Evolutionary conservation across 2,113 vertebrate species (phyloP).

Genomic region (Phainopepla nitens): DNA sequence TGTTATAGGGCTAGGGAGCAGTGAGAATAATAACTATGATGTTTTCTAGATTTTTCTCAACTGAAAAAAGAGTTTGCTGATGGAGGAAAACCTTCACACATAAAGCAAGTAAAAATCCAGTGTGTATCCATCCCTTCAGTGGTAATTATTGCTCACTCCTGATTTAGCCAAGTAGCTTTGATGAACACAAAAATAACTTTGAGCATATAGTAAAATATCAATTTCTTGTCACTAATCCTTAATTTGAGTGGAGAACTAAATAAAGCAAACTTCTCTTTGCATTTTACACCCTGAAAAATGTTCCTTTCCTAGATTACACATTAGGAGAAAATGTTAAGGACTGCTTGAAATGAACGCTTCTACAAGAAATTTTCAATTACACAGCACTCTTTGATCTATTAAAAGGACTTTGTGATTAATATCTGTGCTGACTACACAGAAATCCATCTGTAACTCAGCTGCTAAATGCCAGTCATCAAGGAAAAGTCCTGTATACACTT

Average conservation of each 20-base stretch:
- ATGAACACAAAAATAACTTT: background rate
- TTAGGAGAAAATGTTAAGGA: background rate
- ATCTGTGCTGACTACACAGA: background rate
- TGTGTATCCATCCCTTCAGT: background rate
- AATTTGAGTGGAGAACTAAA: background rate
- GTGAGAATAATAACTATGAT: background rate
- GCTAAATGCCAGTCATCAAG: background rate
- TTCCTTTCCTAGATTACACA: background rate
- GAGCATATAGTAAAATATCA: background rate
- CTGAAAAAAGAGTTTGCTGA: background rate
- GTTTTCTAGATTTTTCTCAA: background rate
- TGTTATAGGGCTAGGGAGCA: background rate
- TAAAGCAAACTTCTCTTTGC: background rate
- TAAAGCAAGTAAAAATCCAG: background rate
- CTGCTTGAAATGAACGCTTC: rapidly evolving
- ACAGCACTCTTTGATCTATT: background rate
- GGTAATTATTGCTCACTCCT: background rate
- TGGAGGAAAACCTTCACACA: background rate
- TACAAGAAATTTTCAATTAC: background rate
- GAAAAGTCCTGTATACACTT: background rate
- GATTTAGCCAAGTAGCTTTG: background rate
- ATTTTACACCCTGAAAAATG: background rate
- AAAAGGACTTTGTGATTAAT: background rate
- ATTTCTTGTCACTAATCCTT: background rate
- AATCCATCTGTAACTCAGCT: background rate